A percentile compares a stretch with the other conserved stretches of the same genome.
phyloP scores from a whole-genome alignment of 2,888 invertebrate species.

The Elaeidobius kamerunicus region DNA sequence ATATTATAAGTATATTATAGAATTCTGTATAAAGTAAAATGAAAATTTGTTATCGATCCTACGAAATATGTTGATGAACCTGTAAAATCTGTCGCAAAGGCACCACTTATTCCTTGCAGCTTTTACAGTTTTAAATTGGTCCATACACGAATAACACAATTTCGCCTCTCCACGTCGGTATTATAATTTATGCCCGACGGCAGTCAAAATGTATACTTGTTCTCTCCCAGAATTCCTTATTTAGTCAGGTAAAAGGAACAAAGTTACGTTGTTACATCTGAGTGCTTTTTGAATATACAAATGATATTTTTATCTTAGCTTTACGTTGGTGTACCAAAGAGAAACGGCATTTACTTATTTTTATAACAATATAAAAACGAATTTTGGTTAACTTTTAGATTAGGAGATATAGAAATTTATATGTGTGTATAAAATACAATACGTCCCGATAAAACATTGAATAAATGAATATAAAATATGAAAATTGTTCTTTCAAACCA shows the following conservation, averaged over 20 bases:
- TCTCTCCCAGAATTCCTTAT: slow-evolving; percentile 1
- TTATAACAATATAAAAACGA: too few species aligned
- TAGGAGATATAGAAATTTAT: too few species aligned
- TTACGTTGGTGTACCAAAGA: not conserved
- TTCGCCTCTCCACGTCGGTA: not conserved
- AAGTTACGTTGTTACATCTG: slow-evolving; percentile 5
- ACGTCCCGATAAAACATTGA: too few species aligned
- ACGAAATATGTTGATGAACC: too few species aligned
- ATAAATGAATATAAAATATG: too few species aligned
- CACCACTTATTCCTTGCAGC: not conserved
- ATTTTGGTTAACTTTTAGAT: too few species aligned
- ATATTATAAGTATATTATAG: too few species aligned
- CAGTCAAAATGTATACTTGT: not conserved
- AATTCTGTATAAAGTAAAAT: too few species aligned
- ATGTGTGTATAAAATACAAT: too few species aligned
- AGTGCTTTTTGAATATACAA: slow-evolving; percentile 3
- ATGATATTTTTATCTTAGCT: slow-evolving; percentile 4
- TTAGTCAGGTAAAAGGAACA: slow-evolving; percentile 4
- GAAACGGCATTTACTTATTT: not conserved
- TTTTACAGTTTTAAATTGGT: not conserved
- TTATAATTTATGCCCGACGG: not conserved
- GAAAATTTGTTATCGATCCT: too few species aligned
- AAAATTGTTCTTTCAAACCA: too few species aligned
- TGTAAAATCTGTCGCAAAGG: not conserved
- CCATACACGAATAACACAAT: not conserved